Conservation (phyloP, 2,888 invertebrate genomes). For the Cartodere bifasciata region DNA sequence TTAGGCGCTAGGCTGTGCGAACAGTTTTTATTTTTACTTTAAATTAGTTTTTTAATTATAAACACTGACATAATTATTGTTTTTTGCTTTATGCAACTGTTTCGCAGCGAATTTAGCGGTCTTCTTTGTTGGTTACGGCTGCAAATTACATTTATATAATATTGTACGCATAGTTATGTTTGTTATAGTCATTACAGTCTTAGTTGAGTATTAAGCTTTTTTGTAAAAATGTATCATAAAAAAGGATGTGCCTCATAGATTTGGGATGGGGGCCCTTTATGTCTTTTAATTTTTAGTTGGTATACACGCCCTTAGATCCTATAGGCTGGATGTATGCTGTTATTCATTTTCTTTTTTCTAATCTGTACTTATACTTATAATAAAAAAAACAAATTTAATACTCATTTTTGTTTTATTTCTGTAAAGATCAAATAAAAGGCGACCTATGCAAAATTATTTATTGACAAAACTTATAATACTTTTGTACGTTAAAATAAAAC, state of each 20-base stretch:
- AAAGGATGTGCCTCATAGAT: slow-evolving; percentile 13
- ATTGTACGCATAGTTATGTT: slow-evolving; percentile 6
- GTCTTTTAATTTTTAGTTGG: slow-evolving; percentile 6
- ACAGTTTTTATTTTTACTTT: not conserved
- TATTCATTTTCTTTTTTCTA: slow-evolving; percentile 3
- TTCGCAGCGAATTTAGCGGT: not conserved
- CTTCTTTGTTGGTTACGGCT: slow-evolving; percentile 7
- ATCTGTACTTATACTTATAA: slow-evolving; percentile 9
- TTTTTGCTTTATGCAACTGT: not conserved
- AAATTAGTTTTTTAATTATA: slow-evolving; percentile 1
- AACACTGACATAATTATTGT: not conserved
- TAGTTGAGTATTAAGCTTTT: slow-evolving; percentile 11
- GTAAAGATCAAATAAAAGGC: too few relatives aligned
- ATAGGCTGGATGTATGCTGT: slow-evolving; percentile 9
- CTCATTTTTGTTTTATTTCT: slow-evolving; percentile 6
- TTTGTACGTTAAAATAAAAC: too few relatives aligned
- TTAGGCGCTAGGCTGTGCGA: too few relatives aligned
- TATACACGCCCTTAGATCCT: slow-evolving; percentile 7
- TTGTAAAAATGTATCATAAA: slow-evolving; percentile 11
- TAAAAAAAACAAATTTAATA: slow-evolving; percentile 9
- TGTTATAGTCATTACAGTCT: slow-evolving; percentile 9
- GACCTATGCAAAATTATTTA: too few relatives aligned
- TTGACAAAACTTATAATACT: too few relatives aligned
- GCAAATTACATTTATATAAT: slow-evolving; percentile 7
- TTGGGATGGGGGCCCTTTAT: slow-evolving; percentile 9